Conservation (phyloP, 1,140 invertebrate species). For the Monochamus saltuarius region DNA sequence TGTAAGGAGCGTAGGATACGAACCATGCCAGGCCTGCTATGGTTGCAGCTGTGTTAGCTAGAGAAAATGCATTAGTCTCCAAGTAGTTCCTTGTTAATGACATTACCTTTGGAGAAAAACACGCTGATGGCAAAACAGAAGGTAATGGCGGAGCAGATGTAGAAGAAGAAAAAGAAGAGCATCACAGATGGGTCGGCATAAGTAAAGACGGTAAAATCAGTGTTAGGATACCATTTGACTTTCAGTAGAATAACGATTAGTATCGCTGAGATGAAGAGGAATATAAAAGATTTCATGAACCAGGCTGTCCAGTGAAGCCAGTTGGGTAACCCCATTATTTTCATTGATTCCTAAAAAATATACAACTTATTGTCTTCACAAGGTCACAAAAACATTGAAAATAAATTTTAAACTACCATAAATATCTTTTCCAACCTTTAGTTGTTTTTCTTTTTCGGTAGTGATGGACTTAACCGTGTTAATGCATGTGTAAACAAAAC, state of each 20-base stretch:
- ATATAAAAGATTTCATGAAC: conserved; percentile 76
- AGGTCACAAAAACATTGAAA: too few species aligned
- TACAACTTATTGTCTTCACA: too few species aligned
- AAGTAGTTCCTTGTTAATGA: background rate
- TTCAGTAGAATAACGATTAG: conserved; percentile 55
- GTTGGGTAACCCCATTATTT: conserved; percentile 74
- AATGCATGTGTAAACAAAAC: conserved; percentile 75
- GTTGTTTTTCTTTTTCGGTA: conserved; percentile 63
- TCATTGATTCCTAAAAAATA: conserved; percentile 41
- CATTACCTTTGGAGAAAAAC: conserved; percentile 67
- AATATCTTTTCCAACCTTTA: conserved; percentile 55
- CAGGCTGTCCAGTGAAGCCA: conserved; percentile 84
- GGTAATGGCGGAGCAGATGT: conserved; percentile 61
- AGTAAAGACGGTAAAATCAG: conserved; percentile 40
- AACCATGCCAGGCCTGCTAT: conserved; percentile 72
- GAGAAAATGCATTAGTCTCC: conserved; percentile 33
- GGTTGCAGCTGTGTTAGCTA: conserved; percentile 71
- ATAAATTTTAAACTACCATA: too few species aligned
- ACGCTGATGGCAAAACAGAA: conserved; percentile 70
- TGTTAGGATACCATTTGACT: conserved; percentile 36
- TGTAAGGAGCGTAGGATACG: conserved; percentile 70
- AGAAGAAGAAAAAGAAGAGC: conserved; percentile 59
- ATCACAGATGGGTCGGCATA: conserved; percentile 38
- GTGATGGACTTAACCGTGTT: conserved; percentile 73
- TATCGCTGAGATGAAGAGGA: conserved; percentile 63